Evolutionary conservation across 2,888 invertebrate genomes (phyloP), one percentile per base, ranked within the genome.

Genomic region (Phasia obesa): DNA sequence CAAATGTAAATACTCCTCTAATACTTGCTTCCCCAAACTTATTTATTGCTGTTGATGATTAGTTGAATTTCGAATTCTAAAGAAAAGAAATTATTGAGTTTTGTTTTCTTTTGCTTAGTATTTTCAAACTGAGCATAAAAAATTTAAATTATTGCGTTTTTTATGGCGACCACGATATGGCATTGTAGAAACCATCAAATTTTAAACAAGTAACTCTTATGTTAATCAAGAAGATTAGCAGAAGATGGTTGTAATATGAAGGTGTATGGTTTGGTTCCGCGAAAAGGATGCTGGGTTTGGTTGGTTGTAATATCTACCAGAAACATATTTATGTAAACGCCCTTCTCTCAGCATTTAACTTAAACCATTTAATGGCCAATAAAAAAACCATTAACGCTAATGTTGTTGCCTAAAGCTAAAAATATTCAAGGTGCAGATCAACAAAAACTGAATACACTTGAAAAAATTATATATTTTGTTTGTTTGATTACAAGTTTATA

Each of bases 331-430:
- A 82, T 82, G 62, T 69, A 57, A 69, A 74, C 67, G 81, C 77
- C 73, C 73, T 76, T 60, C 69, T 74, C 81, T 64, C 84, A 84
- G 80, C 75, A 81, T 84, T 82, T 81, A 84, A 82, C 69, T 79
- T 85, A 87, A 87, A 86, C 87, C 88, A 89, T 91, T 90, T 90
- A 90, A 90, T 88, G 89, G 87, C 90, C 90, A 90, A 90, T 90
- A 90, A 90, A 90, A 90, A 89, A 87, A 88, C 88, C 90, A 90
- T 90, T 90, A 90, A 88, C 90, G 88, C 87, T 88, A 87, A 87
- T 86, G 86, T 86, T 84, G 85, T 86, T 82, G 86, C 85, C 85
- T 86, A 81, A 84, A 85, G 85, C 85, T 84, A 27, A 38, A 21
- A 27, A 31, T 59, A 44, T 25, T 71, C 17, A 59, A 74, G 74